Conservation (phyloP, 2,888 invertebrate species). For the Lycaena phlaeas region DNA sequence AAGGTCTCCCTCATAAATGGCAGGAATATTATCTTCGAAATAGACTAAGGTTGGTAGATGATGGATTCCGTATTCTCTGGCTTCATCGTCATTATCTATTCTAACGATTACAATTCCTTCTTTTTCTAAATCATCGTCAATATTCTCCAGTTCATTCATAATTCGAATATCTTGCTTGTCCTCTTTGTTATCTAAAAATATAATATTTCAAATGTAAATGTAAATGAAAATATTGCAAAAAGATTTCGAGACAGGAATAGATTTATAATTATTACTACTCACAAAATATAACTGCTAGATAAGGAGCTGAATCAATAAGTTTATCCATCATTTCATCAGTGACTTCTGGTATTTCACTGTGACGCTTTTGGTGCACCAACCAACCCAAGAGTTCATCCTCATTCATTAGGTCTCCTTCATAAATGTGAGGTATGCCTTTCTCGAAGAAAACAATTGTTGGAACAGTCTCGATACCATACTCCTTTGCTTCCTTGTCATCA, state of each 20-base stretch:
- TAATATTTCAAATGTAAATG: neutral
- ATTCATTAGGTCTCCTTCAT: conserved; percentile 89
- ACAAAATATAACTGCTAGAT: conserved; percentile 93
- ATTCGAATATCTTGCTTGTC: conserved; percentile 91
- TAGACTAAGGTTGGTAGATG: conserved; percentile 89
- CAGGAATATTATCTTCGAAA: conserved; percentile 93
- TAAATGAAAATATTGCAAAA: conserved; percentile 2
- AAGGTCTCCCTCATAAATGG: conserved; percentile 91
- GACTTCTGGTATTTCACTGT: conserved; percentile 92
- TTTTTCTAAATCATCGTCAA: conserved; percentile 91
- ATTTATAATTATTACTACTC: conserved; percentile 59
- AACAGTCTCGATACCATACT: conserved; percentile 87
- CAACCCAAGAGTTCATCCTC: conserved; percentile 92
- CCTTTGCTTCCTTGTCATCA: conserved; percentile 89
- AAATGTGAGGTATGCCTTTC: conserved; percentile 80
- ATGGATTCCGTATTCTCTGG: conserved; percentile 92
- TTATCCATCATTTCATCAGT: conserved; percentile 96
- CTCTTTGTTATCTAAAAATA: conserved; percentile 84
- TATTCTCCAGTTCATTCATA: conserved; percentile 91
- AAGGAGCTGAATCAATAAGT: conserved; percentile 84
- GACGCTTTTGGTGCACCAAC: conserved; percentile 91
- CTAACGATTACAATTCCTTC: conserved; percentile 93
- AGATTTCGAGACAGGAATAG: neutral
- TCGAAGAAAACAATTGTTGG: conserved; percentile 88
- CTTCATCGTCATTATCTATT: conserved; percentile 91